phyloP scores from a whole-genome alignment of 2,113 vertebrate species.

The Bufo gargarizans region DNA sequence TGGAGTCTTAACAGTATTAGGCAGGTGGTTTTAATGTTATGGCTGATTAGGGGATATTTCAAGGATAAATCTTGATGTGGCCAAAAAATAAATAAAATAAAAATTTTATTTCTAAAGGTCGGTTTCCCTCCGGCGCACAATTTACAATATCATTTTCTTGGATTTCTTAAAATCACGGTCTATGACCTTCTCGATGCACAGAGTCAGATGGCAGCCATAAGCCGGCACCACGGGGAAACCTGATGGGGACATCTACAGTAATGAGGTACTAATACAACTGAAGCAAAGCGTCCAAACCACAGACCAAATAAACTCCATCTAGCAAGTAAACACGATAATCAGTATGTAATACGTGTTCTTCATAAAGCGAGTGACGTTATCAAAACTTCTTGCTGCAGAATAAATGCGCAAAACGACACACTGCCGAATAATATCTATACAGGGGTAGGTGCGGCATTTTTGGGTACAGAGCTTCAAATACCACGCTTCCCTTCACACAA shows the following conservation, averaged over 20 bases:
- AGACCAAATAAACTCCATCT: background rate
- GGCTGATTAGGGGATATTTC: too few species aligned
- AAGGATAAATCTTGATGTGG: background rate
- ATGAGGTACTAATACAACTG: background rate
- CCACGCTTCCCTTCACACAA: too few species aligned
- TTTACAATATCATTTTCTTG: background rate
- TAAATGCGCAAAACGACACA: background rate
- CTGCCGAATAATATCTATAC: background rate
- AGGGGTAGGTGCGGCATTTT: too few species aligned
- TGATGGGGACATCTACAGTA: background rate
- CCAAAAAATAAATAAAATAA: too few species aligned
- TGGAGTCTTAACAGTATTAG: too few species aligned
- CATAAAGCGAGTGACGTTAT: too few species aligned
- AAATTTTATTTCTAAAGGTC: conserved; percentile 15
- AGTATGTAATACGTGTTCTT: background rate
- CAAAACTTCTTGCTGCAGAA: background rate
- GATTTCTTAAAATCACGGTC: background rate
- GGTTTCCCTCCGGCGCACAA: background rate
- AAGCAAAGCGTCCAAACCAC: background rate
- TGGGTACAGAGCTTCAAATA: too few species aligned
- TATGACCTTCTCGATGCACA: conserved; percentile 8
- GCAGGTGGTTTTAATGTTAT: too few species aligned
- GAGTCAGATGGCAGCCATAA: background rate
- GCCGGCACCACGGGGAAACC: background rate
- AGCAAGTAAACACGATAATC: too few species aligned